Evolutionary conservation across 1,140 invertebrate species (phyloP).

Genomic region (Berghia stephanieae): DNA sequence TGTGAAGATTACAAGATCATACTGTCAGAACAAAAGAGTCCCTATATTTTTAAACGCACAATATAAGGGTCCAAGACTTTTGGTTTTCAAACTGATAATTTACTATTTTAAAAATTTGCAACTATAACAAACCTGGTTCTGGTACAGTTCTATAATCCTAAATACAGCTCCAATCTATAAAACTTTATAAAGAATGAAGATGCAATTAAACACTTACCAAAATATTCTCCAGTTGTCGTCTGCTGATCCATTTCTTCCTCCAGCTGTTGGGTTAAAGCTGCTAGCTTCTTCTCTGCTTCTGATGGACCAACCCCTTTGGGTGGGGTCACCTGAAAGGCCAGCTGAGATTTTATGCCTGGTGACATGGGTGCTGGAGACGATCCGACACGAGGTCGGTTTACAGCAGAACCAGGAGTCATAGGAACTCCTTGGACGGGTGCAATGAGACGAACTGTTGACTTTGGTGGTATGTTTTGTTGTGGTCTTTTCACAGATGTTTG

Average conservation of each 20-base stretch:
- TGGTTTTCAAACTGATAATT: too few species aligned
- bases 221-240: slow-evolving; percentile 94
- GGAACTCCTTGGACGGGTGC: slow-evolving; percentile 43
- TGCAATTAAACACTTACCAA: slow-evolving; percentile 75
- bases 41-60: too few species aligned
- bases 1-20: too few species aligned
- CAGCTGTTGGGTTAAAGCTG: slow-evolving; percentile 66
- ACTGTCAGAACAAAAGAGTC: too few species aligned
- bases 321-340: slow-evolving; percentile 89
- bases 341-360: slow-evolving; percentile 70
- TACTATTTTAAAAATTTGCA: too few species aligned
- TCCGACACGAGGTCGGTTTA: neutral
- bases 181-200: neutral
- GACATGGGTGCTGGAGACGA: slow-evolving; percentile 23
- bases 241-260: slow-evolving; percentile 83
- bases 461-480: slow-evolving; percentile 25
- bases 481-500: slow-evolving; percentile 43
- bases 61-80: too few species aligned
- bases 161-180: too few species aligned
- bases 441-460: slow-evolving; percentile 34
- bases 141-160: too few species aligned
- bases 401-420: slow-evolving; percentile 19
- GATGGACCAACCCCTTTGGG: slow-evolving; percentile 60
- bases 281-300: slow-evolving; percentile 67
- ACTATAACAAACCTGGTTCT: too few species aligned